Percentiles rank a stretch among this genome's conserved stretches.
These are phyloP conservation scores for Drosophila mojavensis DNA, from an alignment of 1,140 invertebrate species.

Conservation along the genomic window DNA sequence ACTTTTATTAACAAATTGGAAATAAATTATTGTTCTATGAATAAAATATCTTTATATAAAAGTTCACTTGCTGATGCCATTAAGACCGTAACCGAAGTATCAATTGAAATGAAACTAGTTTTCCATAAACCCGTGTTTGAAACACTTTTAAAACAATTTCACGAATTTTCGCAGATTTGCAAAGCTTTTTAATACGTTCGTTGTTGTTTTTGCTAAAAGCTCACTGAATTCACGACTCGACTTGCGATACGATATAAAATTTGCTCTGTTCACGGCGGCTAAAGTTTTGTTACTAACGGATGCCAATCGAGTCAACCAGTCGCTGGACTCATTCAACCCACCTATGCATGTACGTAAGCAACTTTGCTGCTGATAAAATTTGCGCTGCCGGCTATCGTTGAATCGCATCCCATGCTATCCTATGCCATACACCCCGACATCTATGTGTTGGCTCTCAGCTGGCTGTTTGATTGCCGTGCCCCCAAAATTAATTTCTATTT, in stretches of 20 bases:
- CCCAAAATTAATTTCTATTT: constrained; percentile 49
- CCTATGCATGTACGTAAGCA: constrained; percentile 15
- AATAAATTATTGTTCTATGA: constrained; percentile 71
- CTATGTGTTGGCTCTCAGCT: constrained; percentile 27
- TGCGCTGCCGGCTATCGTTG: constrained; percentile 35
- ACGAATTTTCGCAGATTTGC: constrained; percentile 64
- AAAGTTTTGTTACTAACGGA: constrained; percentile 75
- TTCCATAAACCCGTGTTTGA: constrained; percentile 21
- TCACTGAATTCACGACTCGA: constrained; percentile 13
- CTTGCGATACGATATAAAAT: constrained; percentile 46
- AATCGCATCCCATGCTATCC: constrained; percentile 3
- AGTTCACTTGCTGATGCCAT: constrained; percentile 77
- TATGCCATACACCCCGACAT: not conserved
- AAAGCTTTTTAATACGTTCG: constrained; percentile 40
- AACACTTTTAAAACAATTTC: constrained; percentile 49
- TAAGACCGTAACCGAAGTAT: constrained; percentile 52
- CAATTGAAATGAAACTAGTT: constrained; percentile 14
- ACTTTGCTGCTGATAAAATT: constrained; percentile 40
- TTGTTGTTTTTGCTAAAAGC: constrained; percentile 31
- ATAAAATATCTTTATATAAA: constrained; percentile 74
- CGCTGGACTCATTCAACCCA: constrained; percentile 37
- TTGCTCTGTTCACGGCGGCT: constrained; percentile 71
- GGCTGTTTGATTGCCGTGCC: constrained; percentile 50
- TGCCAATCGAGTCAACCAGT: constrained; percentile 25
- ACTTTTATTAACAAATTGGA: constrained; percentile 30